These are phyloP conservation scores for Corythoichthys intestinalis DNA, from an alignment of 2,113 vertebrate species.

Conservation along the genomic window DNA sequence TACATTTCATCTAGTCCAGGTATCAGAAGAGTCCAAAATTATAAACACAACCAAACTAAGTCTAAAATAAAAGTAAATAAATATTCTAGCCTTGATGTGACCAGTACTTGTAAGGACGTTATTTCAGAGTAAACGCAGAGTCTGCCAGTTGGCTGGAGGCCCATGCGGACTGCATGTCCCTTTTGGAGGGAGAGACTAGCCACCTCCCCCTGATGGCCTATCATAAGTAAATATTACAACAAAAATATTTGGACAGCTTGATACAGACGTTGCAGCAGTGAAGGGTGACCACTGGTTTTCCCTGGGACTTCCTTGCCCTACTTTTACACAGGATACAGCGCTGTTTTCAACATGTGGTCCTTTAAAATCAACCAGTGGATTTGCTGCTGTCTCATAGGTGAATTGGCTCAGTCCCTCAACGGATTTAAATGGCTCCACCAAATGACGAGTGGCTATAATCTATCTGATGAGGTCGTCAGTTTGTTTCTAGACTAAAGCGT, in stretches of 20 bases:
- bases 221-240: constrained; percentile 68
- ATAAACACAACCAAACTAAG: constrained; percentile 26
- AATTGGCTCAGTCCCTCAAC: not conserved
- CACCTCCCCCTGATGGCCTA: constrained; percentile 50
- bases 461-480: constrained; percentile 1
- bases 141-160: constrained; percentile 55
- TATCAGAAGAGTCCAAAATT: not conserved
- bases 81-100: constrained; percentile 39
- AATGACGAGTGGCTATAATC: not conserved
- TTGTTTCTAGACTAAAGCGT: not conserved
- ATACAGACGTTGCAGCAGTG: constrained; percentile 46
- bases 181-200: constrained; percentile 49
- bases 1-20: not conserved
- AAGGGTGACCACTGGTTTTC: constrained; percentile 49
- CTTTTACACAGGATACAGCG: constrained; percentile 44
- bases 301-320: constrained; percentile 58
- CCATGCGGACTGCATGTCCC: constrained; percentile 41
- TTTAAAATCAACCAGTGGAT: constrained; percentile 16
- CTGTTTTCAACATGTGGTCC: constrained; percentile 38
- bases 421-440: constrained; percentile 3
- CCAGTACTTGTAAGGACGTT: constrained; percentile 46
- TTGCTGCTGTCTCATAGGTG: constrained; percentile 8
- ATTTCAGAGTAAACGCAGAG: constrained; percentile 46
- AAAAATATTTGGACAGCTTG: constrained; percentile 67
- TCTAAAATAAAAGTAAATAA: constrained; percentile 39